These are phyloP conservation scores for Globodera rostochiensis DNA, from an alignment of 1,140 invertebrate genomes.

Conservation along the genomic window DNA sequence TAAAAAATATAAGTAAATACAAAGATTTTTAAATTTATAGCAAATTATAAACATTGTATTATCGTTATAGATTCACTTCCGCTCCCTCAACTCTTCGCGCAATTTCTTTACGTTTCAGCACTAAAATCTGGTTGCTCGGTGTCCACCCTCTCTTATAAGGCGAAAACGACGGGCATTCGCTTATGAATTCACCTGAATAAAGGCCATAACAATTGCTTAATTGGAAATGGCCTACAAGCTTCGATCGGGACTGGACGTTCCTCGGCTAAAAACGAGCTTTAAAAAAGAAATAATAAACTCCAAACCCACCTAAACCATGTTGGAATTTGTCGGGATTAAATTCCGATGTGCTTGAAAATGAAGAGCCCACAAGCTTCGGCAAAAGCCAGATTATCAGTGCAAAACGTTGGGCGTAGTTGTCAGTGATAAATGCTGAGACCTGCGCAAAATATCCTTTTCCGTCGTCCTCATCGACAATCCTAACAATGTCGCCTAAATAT, in stretches of 20 bases:
- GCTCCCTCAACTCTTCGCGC: constrained; percentile 2
- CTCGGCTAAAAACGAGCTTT: constrained; percentile 5
- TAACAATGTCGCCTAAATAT: constrained; percentile 25
- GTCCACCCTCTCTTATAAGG: background rate
- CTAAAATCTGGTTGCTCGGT: constrained; percentile 5
- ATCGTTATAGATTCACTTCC: constrained; percentile 1
- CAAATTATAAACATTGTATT: background rate
- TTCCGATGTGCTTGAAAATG: background rate
- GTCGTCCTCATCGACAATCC: background rate
- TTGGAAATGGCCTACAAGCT: background rate
- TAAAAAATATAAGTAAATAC: background rate
- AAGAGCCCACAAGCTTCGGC: background rate
- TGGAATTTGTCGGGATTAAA: constrained; percentile 9
- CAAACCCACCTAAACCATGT: background rate
- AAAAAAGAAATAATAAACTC: background rate
- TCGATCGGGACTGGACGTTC: constrained; percentile 9
- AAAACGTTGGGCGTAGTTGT: constrained; percentile 10
- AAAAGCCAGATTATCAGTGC: constrained; percentile 17
- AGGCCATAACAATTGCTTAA: background rate
- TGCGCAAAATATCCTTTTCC: constrained; percentile 21
- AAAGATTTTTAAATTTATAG: background rate
- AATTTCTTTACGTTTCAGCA: constrained; percentile 8
- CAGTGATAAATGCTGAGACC: background rate
- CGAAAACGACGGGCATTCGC: constrained; percentile 6
- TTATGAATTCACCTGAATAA: background rate